phyloP scores from a whole-genome alignment of 2,888 invertebrate species.

The Lepidochrysops patricia region DNA sequence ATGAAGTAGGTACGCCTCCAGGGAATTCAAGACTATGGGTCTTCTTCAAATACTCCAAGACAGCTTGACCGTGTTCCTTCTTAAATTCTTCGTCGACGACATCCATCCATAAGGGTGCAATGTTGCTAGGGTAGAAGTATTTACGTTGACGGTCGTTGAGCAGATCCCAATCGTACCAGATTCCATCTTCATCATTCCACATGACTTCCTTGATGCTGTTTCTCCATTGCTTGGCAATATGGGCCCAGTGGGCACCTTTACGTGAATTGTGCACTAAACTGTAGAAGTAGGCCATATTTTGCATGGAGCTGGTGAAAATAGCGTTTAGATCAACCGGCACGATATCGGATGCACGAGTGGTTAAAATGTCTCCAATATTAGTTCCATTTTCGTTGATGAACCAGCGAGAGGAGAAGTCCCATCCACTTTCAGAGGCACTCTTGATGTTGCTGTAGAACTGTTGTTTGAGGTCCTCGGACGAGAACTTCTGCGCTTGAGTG shows the following conservation, averaged over 20 bases:
- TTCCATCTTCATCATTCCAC: constrained; percentile 83
- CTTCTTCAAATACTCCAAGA: constrained; percentile 69
- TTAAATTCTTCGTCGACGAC: constrained; percentile 59
- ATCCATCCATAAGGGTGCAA: constrained; percentile 83
- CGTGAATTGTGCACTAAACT: constrained; percentile 57
- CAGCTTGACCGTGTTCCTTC: constrained; percentile 56
- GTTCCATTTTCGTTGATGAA: constrained; percentile 73
- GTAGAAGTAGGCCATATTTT: constrained; percentile 76
- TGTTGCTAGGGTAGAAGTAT: constrained; percentile 82
- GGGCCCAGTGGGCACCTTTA: constrained; percentile 66
- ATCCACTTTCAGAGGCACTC: constrained; percentile 89
- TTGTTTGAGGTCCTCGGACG: constrained; percentile 47
- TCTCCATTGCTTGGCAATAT: constrained; percentile 71
- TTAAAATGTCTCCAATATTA: constrained; percentile 74
- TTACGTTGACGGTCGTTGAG: constrained; percentile 69
- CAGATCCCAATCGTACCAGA: constrained; percentile 88
- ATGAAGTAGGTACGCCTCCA: constrained; percentile 82
- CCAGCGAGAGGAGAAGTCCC: constrained; percentile 92
- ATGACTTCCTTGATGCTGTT: constrained; percentile 79
- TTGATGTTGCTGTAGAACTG: constrained; percentile 81
- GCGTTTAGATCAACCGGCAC: constrained; percentile 89
- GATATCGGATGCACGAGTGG: constrained; percentile 78
- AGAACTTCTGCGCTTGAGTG: constrained; percentile 58
- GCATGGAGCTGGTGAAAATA: constrained; percentile 81
- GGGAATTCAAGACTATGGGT: constrained; percentile 64